These are phyloP conservation scores for Tribolium madens DNA, from an alignment of 1,140 invertebrate genomes.

Conservation along the genomic window DNA sequence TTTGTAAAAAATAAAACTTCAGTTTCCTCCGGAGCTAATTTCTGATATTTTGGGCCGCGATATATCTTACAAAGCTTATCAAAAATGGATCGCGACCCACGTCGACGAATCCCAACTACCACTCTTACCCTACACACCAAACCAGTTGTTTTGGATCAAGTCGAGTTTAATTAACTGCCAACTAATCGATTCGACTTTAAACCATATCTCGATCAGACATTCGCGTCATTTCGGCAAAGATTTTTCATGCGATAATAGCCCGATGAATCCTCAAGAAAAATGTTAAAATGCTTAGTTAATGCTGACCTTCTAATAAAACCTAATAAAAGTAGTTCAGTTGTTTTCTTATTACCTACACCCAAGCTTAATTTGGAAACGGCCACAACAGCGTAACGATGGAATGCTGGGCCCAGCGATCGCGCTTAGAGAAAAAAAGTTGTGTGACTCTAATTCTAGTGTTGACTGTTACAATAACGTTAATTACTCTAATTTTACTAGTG, in stretches of 20 bases:
- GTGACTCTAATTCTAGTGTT: not conserved
- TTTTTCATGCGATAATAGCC: not conserved
- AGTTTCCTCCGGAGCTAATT: not conserved
- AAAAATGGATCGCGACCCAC: not conserved
- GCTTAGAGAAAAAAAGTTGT: slow-evolving; percentile 17
- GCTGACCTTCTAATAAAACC: slow-evolving; percentile 27
- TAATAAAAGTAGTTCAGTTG: slow-evolving; percentile 6
- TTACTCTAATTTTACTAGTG: slow-evolving; percentile 18
- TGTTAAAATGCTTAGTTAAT: slow-evolving; percentile 25
- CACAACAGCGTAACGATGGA: slow-evolving; percentile 7
- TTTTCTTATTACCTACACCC: slow-evolving; percentile 28
- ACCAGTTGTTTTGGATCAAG: slow-evolving; percentile 43
- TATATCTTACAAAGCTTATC: slow-evolving; percentile 22
- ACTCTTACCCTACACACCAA: slow-evolving; percentile 9
- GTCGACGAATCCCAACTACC: slow-evolving; percentile 5
- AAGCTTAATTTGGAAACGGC: slow-evolving; percentile 38
- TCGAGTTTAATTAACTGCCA: slow-evolving; percentile 23
- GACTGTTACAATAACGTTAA: not conserved
- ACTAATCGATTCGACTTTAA: not conserved
- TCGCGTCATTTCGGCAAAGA: slow-evolving; percentile 8
- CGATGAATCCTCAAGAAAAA: slow-evolving; percentile 21
- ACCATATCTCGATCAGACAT: not conserved
- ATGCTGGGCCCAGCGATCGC: not conserved
- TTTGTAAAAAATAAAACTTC: not conserved
- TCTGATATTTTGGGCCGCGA: slow-evolving; percentile 5